A percentile compares a stretch with the other conserved stretches of the same genome.
These are phyloP conservation scores for Physeter macrocephalus DNA, from an alignment of 2,113 vertebrate species.

Conservation along the genomic window DNA sequence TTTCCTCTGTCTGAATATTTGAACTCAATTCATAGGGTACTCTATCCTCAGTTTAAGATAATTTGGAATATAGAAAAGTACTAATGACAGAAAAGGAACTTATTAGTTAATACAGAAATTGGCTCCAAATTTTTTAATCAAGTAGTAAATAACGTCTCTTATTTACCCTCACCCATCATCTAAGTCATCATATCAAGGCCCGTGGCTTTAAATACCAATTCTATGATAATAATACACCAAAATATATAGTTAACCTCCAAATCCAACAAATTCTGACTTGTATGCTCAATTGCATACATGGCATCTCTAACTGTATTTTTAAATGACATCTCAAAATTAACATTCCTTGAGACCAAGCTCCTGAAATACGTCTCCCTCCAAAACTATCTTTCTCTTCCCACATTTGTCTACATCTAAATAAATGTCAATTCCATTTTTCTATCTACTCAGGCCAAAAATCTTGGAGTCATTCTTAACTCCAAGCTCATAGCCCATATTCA, in stretches of 20 bases:
- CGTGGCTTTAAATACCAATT: background rate
- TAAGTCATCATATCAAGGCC: background rate
- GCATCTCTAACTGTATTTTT: background rate
- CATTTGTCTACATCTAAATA: background rate
- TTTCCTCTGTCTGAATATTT: background rate
- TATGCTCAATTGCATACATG: background rate
- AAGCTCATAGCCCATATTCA: background rate
- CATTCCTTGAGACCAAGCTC: background rate
- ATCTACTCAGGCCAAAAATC: background rate
- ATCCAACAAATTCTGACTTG: background rate
- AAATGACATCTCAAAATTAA: background rate
- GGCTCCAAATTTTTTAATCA: background rate
- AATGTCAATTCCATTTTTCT: background rate
- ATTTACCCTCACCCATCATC: background rate
- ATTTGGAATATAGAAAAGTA: background rate
- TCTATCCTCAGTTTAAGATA: background rate
- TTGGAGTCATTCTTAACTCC: background rate
- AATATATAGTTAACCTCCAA: background rate
- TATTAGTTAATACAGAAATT: background rate
- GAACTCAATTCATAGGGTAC: background rate
- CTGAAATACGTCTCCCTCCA: background rate
- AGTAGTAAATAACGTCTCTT: background rate
- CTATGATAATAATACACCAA: background rate
- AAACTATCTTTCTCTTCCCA: background rate
- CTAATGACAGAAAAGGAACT: background rate